Evolutionary conservation across 2,113 vertebrate genomes (phyloP).

Genomic region (Cacatua alba): DNA sequence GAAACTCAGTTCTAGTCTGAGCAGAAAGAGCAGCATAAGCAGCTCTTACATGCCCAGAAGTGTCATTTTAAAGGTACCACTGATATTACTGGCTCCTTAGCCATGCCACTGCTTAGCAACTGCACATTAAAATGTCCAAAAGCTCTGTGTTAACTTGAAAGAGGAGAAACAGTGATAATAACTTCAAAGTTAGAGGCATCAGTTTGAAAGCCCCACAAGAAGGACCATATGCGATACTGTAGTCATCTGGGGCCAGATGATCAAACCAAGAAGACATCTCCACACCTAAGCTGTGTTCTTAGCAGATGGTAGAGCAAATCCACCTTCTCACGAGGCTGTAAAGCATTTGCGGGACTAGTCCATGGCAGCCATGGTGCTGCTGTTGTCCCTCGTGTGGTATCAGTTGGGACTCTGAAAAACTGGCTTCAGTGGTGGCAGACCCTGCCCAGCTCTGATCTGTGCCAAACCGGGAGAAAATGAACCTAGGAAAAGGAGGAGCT

Average conservation of each 20-base stretch:
- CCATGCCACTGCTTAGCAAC: conserved; percentile 38
- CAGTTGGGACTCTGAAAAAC: neutral
- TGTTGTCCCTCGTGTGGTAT: neutral
- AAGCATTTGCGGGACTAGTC: neutral
- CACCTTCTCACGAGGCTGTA: neutral
- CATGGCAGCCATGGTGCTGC: neutral
- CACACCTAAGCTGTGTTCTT: neutral
- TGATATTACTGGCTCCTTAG: neutral
- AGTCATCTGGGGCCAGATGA: neutral
- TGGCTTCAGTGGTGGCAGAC: neutral
- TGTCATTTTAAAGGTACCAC: neutral
- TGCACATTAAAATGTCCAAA: neutral
- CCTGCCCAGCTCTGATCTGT: neutral
- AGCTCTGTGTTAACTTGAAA: neutral
- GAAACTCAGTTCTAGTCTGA: neutral
- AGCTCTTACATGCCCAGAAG: neutral
- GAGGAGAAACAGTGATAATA: neutral
- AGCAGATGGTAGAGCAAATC: neutral
- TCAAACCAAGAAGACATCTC: neutral
- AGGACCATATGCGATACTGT: neutral
- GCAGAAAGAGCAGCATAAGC: neutral
- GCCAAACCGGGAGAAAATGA: neutral
- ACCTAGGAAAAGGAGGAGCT: neutral
- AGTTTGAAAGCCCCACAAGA: neutral
- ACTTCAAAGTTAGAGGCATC: neutral